phyloP scores from a whole-genome alignment of 2,113 vertebrate genomes.

The Mormyrus iriodes region DNA sequence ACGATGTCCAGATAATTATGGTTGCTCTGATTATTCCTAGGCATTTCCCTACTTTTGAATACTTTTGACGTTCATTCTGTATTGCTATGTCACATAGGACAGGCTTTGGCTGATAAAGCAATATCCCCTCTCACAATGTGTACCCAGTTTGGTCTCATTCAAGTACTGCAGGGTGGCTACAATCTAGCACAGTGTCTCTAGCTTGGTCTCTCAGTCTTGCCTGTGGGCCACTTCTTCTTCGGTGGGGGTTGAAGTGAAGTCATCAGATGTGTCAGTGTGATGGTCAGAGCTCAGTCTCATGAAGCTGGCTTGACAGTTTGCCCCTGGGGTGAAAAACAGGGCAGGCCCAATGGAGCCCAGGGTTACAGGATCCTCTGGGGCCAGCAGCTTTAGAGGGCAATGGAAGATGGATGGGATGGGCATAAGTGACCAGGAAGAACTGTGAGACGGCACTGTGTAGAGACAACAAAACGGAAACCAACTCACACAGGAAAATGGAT shows the following conservation, averaged over 20 bases:
- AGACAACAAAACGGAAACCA: background rate
- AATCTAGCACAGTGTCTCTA: background rate
- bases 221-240: background rate
- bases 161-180: background rate
- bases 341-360: background rate
- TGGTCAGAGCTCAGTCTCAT: background rate
- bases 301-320: background rate
- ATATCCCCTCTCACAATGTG: background rate
- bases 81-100: background rate
- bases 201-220: background rate
- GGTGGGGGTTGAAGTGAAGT: background rate
- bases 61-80: background rate
- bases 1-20: background rate
- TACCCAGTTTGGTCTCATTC: background rate
- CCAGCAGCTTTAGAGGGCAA: background rate
- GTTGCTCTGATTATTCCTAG: background rate
- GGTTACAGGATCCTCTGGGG: background rate
- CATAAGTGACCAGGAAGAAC: background rate
- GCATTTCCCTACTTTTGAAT: background rate
- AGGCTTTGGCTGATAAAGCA: background rate
- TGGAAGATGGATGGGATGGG: background rate
- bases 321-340: background rate
- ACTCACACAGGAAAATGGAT: background rate
- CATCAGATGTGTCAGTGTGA: background rate
- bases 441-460: background rate